Conservation (phyloP, 2,113 vertebrate genomes). For the Galemys pyrenaicus region DNA sequence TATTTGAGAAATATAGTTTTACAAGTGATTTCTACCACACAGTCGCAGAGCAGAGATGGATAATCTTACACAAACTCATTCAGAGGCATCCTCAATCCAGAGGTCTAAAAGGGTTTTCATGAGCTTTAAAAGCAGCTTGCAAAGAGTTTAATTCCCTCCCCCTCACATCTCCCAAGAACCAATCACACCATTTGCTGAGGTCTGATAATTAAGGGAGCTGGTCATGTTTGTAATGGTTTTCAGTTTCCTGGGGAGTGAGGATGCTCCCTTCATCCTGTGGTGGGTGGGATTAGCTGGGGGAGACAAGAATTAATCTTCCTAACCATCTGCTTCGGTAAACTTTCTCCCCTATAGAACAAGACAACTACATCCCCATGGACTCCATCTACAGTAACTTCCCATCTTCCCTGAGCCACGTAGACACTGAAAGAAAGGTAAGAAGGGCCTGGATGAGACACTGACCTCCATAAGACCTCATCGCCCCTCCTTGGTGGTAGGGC, state of each 20-base stretch:
- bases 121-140: background rate
- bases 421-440: slow-evolving; percentile 55
- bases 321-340: background rate
- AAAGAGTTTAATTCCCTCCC: background rate
- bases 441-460: too few relatives aligned
- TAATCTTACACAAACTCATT: background rate
- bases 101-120: too few relatives aligned
- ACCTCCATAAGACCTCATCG: background rate
- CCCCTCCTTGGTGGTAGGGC: background rate
- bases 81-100: too few relatives aligned
- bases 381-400: slow-evolving; percentile 64
- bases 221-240: background rate
- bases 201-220: background rate
- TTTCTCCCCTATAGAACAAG: slow-evolving; percentile 1
- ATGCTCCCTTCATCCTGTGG: background rate
- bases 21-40: background rate
- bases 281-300: background rate
- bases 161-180: background rate
- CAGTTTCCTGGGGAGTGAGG: background rate
- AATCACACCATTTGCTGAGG: background rate
- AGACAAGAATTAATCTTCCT: background rate
- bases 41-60: background rate
- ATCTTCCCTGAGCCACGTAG: slow-evolving; percentile 22
- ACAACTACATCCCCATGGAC: background rate
- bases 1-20: background rate